These are phyloP conservation scores for Oscheius sp. DNA, from an alignment of 2,888 invertebrate species.

Conservation along the genomic window DNA sequence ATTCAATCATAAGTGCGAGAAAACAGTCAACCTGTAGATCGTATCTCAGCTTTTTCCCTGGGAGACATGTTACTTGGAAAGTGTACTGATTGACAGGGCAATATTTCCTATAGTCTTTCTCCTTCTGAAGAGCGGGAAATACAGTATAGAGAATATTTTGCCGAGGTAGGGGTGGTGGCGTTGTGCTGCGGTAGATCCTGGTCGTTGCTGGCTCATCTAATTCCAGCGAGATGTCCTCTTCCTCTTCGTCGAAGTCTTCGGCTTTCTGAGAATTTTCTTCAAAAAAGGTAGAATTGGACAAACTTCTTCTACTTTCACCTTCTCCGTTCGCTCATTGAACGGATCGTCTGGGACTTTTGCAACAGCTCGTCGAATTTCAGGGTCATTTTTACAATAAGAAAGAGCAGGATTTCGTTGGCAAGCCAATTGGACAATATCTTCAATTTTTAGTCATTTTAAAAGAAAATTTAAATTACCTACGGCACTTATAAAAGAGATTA, in stretches of 20 bases:
- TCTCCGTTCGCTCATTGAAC: conserved; percentile 3
- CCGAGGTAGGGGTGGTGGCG: conserved; percentile 31
- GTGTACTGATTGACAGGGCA: conserved; percentile 66
- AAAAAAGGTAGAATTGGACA: not conserved
- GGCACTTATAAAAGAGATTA: not conserved
- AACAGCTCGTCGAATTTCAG: conserved; percentile 27
- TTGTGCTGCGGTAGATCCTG: conserved; percentile 26
- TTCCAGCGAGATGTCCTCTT: conserved; percentile 37
- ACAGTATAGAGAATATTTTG: conserved; percentile 61
- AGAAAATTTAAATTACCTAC: not conserved
- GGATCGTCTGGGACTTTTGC: conserved; percentile 28
- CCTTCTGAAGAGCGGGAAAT: conserved; percentile 61
- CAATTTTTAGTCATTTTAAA: not conserved
- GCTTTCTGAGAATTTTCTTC: not conserved
- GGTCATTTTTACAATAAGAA: conserved; percentile 25
- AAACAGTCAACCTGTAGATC: conserved; percentile 60
- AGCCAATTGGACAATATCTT: conserved; percentile 33
- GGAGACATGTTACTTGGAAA: conserved; percentile 65
- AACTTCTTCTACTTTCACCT: not conserved
- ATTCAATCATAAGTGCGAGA: not conserved
- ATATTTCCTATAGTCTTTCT: conserved; percentile 60
- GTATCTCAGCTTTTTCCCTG: conserved; percentile 67
- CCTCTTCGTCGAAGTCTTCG: not conserved
- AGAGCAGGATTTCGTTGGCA: conserved; percentile 33
- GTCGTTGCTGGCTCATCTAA: conserved; percentile 26